Base-by-base conservation (phyloP, 2,888 invertebrate genomes). In the Caradrina kadenii region DNA sequence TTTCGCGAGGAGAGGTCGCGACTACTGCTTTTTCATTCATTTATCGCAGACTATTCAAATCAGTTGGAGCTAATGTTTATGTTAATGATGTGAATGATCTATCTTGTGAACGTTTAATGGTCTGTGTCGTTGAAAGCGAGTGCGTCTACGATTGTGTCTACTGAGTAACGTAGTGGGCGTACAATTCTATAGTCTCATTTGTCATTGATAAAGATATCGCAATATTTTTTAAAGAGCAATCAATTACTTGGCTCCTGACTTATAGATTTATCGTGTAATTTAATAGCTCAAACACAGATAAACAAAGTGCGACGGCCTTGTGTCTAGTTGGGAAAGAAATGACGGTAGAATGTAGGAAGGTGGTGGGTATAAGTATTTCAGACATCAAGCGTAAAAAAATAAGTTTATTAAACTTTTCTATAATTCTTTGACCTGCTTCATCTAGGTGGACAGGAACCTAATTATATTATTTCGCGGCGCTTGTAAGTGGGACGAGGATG, bases 1-100 rank as follows among this genome's bases (percentile, higher is more conserved):
- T 94, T 94, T 93, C 90, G 93, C 93, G 89, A 92, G 90, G 87
- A 92, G 91, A 94, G 93, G 89, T 93, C 91, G 92, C 87, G 90
- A 89, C 91, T 88, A 92, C 87, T 91, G 91, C 90, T 88, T 87
- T 90, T 89, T 89, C 88, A 90, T 92, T 90, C 89, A 89, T 91
- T 90, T 88, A 90, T 86, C 80, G 82, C 73, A 64, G 86, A 85
- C 84, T 81, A 84, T 85, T 83, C 82, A 82, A 82, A 87, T 87
- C 84, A 87, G 85, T 86, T 83, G 76, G 73, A 76, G 73, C 79
- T 84, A 82, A 86, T 84, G 82, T 83, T 83, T 83, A 79, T 79
- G 81, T 85, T 87, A 82, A 86, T 85, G 77, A 81, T 74, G 82
- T 83, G 84, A 85, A 85, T 86, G 79, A 81, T 83, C 81, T 80